phyloP scores from a whole-genome alignment of 2,797 vertebrate species.

The Phoebastria nigripes region DNA sequence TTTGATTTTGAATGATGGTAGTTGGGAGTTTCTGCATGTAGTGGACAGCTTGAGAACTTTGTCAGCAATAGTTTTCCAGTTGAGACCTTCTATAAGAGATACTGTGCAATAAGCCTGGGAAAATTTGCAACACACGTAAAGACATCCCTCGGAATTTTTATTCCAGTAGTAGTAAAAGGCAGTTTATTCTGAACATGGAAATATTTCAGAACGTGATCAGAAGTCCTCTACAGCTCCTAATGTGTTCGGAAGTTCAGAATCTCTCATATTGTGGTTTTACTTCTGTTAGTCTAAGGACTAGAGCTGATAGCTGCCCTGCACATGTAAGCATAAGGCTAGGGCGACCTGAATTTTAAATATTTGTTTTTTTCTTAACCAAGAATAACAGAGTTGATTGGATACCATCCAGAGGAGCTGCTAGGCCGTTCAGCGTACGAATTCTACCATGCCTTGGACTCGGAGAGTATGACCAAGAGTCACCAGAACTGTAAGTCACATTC shows the following conservation, averaged over 20 bases:
- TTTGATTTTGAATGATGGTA: background rate
- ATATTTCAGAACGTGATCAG: background rate
- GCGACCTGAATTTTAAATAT: background rate
- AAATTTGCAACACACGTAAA: background rate
- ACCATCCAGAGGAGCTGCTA: constrained; percentile 91
- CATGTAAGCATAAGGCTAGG: background rate
- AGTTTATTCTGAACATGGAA: background rate
- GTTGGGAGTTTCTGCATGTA: background rate
- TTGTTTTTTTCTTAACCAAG: constrained; percentile 67
- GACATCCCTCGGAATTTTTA: background rate
- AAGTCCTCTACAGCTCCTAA: background rate
- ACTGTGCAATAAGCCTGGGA: background rate
- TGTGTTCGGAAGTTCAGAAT: background rate
- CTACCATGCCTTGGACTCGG: constrained; percentile 92
- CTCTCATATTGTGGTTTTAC: background rate
- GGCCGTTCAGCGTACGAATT: constrained; percentile 94
- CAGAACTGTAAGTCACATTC: constrained; percentile 86
- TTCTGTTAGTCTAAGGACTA: background rate
- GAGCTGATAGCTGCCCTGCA: background rate
- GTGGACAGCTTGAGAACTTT: background rate
- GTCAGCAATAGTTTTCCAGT: background rate
- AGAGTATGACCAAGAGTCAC: constrained; percentile 93
- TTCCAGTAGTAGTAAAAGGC: background rate
- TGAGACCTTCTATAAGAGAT: background rate
- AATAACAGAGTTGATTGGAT: constrained; percentile 92